Evolutionary conservation across 2,113 vertebrate species (phyloP), one percentile per base, ranked within the genome.

Genomic region (Mandrillus leucophaeus): DNA sequence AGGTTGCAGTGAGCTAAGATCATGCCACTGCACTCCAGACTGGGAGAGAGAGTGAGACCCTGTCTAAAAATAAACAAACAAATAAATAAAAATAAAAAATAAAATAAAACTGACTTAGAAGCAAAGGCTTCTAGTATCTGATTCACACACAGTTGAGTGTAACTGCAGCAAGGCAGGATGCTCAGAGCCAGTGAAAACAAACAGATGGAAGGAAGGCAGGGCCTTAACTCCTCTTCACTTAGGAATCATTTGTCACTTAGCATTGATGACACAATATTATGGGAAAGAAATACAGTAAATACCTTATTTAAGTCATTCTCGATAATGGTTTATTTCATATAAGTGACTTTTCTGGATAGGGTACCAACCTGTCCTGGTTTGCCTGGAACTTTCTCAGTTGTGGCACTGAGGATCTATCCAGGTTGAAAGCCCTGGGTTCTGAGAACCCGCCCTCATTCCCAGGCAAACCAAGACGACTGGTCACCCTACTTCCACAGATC

Each of bases 261-360:
- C 57, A 75, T 59, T 93, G 32, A 93, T 57, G 32, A 82, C 64
- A 90, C 52, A 95, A 45, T 72, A 88, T 76, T 90, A 90, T 66
- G 27, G n/a, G n/a, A 95, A 95, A 95, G 64, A 90, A 90, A 91
- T 55, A 76, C 32, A 94, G 90, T 57, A 45, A 64, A 86, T 66
- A 95, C 22, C 64, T 88, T 96, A 88, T 70, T 88, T 93, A 94
- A 52, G 22, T 84, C 32, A 83, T 87, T 84, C 68, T 94, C 95
- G 61, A 90, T 64, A 93, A 89, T 73, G 50, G 18, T 38, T 95
- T 90, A 85, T 86, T 81, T 91, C 45, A 35, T 95, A 17, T 40
- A 88, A 80, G 18, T 87, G 94, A 90, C 89, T 96, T 84, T 87
- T 87, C 43, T 45, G 86, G 61, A 72, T 40, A 90, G 38, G 57